phyloP scores from a whole-genome alignment of 2,797 vertebrate genomes.

The Amblyraja radiata region DNA sequence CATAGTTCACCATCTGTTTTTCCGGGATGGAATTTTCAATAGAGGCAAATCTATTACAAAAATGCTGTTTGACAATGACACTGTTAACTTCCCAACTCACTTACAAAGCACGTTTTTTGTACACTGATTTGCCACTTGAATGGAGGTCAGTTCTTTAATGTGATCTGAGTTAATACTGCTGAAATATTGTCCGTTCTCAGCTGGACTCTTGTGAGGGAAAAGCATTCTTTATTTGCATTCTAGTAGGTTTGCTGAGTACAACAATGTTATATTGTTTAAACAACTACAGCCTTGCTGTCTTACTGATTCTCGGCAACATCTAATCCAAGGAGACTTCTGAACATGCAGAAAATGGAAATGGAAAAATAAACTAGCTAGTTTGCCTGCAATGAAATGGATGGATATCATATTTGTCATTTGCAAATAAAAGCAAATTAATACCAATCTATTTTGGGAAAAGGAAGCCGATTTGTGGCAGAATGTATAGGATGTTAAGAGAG shows the following conservation, averaged over 20 bases:
- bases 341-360: not conserved
- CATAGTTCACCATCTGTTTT: slow-evolving; percentile 21
- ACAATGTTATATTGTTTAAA: not conserved
- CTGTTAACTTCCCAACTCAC: slow-evolving; percentile 5
- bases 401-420: not conserved
- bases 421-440: not conserved
- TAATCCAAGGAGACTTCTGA: not conserved
- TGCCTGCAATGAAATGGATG: not conserved
- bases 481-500: not conserved
- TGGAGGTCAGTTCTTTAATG: not conserved
- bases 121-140: not conserved
- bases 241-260: not conserved
- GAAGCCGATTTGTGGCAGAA: not conserved
- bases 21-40: not conserved
- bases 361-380: not conserved
- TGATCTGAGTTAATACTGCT: not conserved
- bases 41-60: not conserved
- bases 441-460: not conserved
- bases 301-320: not conserved
- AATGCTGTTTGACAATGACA: not conserved
- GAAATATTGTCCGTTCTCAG: slow-evolving; percentile 5
- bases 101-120: slow-evolving; percentile 9
- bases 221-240: not conserved
- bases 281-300: too few species aligned
- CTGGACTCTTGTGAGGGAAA: not conserved